Base-by-base conservation (phyloP, 2,113 vertebrate genomes). In the Ochotona princeps region DNA sequence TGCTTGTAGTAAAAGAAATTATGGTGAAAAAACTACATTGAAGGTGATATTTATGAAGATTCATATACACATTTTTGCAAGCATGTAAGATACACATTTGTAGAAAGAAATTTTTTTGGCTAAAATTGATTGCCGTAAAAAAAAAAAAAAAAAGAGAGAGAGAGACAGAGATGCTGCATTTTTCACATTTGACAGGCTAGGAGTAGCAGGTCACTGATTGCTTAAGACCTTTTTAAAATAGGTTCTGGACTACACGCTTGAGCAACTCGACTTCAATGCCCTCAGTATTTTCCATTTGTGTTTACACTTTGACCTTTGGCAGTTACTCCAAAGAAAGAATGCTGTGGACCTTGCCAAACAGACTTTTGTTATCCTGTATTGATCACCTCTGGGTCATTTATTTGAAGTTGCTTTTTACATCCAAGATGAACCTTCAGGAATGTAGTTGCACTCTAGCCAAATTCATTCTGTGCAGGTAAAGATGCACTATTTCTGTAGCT, bases 11-110 rank as follows among this genome's bases (percentile, higher is more conserved):
- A 57, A 57, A 57, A 57, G 10, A 57, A 17, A 57, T 14, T 14
- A 57, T 57, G 18, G 13, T 57, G 15, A 57, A 15, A 57, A 0
- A 97, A 97, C 94, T 94, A 86, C 95, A 95, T 90, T 92, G 92
- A 97, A 97, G 90, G 96, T 83, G 96, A 96, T 75, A 94, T 95
- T 97, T 96, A 95, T 96, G 96, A 83, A 98, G 90, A 97, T 95
- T 90, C 97, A 93, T 79, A 96, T 91, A 91, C 86, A 97, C 67
- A 35, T 32, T 93, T 97, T 94, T 96, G 82, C 92, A 91, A 79
- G 57, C 89, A 67, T 92, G 30, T 97, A 92, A 91, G 96, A 92
- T 97, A 93, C 76, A 85, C 96, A 97, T 97, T 95, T 96, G 47
- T 87, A 38, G 89, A 72, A 93, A 94, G 96, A 94, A 97, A 95